These are phyloP conservation scores for Urocyon cinereoargenteus DNA, from an alignment of 2,797 vertebrate species.

Conservation along the genomic window DNA sequence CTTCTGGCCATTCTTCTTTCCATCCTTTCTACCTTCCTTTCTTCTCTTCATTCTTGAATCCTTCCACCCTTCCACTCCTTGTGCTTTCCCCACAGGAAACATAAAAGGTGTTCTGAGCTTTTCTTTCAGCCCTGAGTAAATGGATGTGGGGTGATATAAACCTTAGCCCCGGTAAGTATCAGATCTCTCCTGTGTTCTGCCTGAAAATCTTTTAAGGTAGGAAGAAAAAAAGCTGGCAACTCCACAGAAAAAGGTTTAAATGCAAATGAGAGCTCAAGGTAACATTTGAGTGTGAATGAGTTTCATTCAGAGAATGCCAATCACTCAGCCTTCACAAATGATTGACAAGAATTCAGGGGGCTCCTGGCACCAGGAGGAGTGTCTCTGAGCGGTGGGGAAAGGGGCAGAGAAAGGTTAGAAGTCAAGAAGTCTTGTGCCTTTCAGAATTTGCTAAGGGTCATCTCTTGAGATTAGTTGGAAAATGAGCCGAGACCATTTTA, in stretches of 20 bases:
- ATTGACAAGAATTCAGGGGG: constrained; percentile 70
- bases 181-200: background rate
- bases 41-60: background rate
- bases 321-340: constrained; percentile 74
- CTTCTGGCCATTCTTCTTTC: background rate
- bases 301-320: constrained; percentile 79
- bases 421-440: constrained; percentile 35
- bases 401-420: constrained; percentile 57
- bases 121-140: constrained; percentile 5
- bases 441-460: background rate
- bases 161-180: background rate
- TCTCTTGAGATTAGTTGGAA: constrained; percentile 2
- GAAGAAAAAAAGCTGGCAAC: constrained; percentile 44
- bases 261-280: constrained; percentile 80
- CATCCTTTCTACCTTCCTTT: background rate
- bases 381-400: background rate
- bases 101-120: background rate
- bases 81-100: background rate
- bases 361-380: background rate
- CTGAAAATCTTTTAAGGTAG: constrained; percentile 42
- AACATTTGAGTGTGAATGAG: constrained; percentile 75
- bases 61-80: background rate
- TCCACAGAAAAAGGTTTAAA: constrained; percentile 70
- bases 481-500: background rate
- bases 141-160: background rate